These are phyloP conservation scores for Erpobdella octoculata DNA, from an alignment of 2,888 invertebrate genomes.

Conservation along the genomic window DNA sequence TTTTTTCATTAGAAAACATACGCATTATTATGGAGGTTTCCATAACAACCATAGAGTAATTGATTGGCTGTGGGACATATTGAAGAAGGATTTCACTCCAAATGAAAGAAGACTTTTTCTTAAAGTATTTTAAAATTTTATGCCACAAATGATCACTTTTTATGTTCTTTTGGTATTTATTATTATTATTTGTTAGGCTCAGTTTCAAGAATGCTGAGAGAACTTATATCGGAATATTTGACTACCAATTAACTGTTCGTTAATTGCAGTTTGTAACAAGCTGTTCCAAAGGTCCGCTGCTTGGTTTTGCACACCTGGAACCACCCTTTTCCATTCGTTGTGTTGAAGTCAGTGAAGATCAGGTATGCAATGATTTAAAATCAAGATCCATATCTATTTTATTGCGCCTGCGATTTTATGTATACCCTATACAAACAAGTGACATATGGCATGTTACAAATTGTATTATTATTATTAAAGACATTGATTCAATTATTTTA, in stretches of 20 bases:
- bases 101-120: slow-evolving; percentile 79
- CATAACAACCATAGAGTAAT: slow-evolving; percentile 95
- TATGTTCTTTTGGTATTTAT: background rate
- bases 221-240: background rate
- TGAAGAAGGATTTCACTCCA: slow-evolving; percentile 85
- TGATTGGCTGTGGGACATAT: slow-evolving; percentile 96
- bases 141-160: too few relatives aligned
- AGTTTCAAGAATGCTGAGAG: background rate
- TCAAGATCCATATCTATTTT: too few relatives aligned
- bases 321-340: slow-evolving; percentile 97
- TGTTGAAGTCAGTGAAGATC: slow-evolving; percentile 94
- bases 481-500: background rate
- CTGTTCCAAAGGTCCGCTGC: slow-evolving; percentile 88
- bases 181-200: background rate
- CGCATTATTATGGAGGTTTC: slow-evolving; percentile 97
- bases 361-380: slow-evolving; percentile 47
- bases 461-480: too few relatives aligned
- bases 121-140: slow-evolving; percentile 26
- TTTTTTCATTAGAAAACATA: slow-evolving; percentile 58
- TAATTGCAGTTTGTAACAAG: slow-evolving; percentile 58
- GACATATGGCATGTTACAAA: too few relatives aligned
- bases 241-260: background rate
- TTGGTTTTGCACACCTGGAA: slow-evolving; percentile 90
- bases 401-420: too few relatives aligned
- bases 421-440: too few relatives aligned